Evolutionary conservation across 2,888 invertebrate species (phyloP), one percentile per base, ranked within the genome.

Genomic region (Cryptops parisi): DNA sequence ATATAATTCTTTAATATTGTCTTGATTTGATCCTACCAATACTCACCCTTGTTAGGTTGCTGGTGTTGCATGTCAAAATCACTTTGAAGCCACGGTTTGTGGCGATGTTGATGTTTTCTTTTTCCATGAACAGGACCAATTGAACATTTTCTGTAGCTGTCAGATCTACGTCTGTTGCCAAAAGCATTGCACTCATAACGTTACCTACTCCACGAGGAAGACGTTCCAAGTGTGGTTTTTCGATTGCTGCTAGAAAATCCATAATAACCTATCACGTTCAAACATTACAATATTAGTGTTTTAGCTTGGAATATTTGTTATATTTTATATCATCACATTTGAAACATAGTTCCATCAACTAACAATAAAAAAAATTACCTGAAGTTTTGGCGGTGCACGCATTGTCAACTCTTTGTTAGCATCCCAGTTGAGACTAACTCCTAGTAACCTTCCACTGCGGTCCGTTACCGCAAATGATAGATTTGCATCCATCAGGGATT

Each of bases 11-110:
- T n/a, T n/a, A n/a, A n/a, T n/a, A n/a, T n/a, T n/a, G n/a, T n/a
- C n/a, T n/a, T n/a, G n/a, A n/a, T n/a, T n/a, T n/a, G n/a, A n/a
- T n/a, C n/a, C n/a, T n/a, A n/a, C n/a, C n/a, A n/a, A n/a, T 46
- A 24, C 58, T 65, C 72, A 85, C 85, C 78, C 84, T 84, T 24
- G 89, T 89, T n/a, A 89, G 72, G 0, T 87, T 84, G 63, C 81
- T 88, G 23, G 88, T 87, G 65, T 89, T 89, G 2, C 87, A 87
- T 1, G 89, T 87, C 59, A 89, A 80, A 24, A 89, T 81, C 0
- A 86, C 87, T 0, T 71, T 70, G 66, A 82, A 89, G 5, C 76
- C 69, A 52, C 78, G 76, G 1, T 74, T 71, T 54, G 74, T 75
- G 0, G 85, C 86, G 9, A 84, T 61, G 45, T 74, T 70, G 58